Percentiles rank a stretch among this genome's conserved stretches.
phyloP scores from a whole-genome alignment of 2,888 invertebrate genomes.

The Trimorus sp. region DNA sequence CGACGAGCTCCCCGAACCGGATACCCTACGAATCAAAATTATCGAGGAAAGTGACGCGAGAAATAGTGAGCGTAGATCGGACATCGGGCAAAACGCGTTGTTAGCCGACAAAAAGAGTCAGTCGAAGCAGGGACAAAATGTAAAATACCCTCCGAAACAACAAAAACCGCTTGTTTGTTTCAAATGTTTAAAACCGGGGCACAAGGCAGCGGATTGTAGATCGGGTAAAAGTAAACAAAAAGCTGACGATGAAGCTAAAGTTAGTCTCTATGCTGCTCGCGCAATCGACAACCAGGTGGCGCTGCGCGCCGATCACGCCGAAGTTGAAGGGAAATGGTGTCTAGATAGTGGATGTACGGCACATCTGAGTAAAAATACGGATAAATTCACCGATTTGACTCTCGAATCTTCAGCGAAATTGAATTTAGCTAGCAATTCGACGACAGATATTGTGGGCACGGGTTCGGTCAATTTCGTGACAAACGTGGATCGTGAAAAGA shows the following conservation, averaged over 20 bases:
- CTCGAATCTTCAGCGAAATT: neutral
- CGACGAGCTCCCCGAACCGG: neutral
- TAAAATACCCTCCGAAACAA: neutral
- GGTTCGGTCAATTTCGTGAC: conserved; percentile 17
- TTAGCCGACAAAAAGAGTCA: neutral
- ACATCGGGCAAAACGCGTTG: neutral
- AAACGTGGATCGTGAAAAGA: neutral
- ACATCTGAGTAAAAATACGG: neutral
- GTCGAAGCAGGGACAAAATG: neutral
- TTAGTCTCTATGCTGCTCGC: neutral
- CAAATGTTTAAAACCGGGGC: neutral
- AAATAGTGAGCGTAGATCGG: neutral
- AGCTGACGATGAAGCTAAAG: neutral
- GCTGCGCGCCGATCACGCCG: neutral
- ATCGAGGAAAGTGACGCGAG: conserved; percentile 4
- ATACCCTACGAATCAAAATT: neutral
- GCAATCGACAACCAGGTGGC: neutral
- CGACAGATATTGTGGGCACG: conserved; percentile 10
- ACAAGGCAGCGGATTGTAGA: neutral
- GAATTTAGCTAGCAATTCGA: neutral
- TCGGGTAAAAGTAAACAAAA: neutral
- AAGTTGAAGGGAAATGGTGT: neutral
- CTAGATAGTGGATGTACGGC: conserved; percentile 5
- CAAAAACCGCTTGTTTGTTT: neutral
- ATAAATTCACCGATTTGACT: neutral